phyloP scores from a whole-genome alignment of 2,888 invertebrate species.

The Macaria notata region DNA sequence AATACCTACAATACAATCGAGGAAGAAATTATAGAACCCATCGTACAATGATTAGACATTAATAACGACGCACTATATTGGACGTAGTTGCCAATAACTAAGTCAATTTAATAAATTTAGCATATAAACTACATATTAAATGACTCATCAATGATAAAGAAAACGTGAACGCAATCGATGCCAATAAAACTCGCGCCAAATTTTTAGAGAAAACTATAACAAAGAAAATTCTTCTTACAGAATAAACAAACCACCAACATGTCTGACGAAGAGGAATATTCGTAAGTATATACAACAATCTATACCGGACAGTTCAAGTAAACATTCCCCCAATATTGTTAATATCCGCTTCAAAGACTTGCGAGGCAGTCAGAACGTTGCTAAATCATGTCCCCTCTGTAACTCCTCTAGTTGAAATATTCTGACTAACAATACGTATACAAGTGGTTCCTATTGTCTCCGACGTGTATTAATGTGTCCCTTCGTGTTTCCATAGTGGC shows the following conservation, averaged over 20 bases:
- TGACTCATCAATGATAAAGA: conserved; percentile 4
- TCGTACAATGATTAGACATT: no score
- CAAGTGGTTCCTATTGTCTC: conserved; percentile 11
- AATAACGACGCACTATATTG: conserved; percentile 5
- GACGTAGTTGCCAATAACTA: conserved; percentile 9
- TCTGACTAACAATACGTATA: conserved; percentile 27
- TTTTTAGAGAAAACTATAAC: background rate
- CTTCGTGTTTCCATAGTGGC: conserved; percentile 67
- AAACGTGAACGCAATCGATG: conserved; percentile 1
- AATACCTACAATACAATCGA: no score
- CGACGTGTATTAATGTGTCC: conserved; percentile 34
- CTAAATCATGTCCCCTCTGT: conserved; percentile 15
- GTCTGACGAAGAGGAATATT: conserved; percentile 98
- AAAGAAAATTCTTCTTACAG: conserved; percentile 53
- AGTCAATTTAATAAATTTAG: background rate
- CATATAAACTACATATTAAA: background rate
- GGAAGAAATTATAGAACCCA: no score
- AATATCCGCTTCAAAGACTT: conserved; percentile 19
- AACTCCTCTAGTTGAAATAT: conserved; percentile 31
- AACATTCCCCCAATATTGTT: conserved; percentile 2
- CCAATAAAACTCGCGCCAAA: conserved; percentile 15
- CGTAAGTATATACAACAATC: conserved; percentile 86
- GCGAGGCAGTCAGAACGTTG: conserved; percentile 16
- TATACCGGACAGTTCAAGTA: background rate
- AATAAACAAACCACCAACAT: conserved; percentile 85